Percentiles rank a stretch among this genome's conserved stretches.
phyloP scores from a whole-genome alignment of 2,797 vertebrate species.

The Myiothlypis chrysogaster region DNA sequence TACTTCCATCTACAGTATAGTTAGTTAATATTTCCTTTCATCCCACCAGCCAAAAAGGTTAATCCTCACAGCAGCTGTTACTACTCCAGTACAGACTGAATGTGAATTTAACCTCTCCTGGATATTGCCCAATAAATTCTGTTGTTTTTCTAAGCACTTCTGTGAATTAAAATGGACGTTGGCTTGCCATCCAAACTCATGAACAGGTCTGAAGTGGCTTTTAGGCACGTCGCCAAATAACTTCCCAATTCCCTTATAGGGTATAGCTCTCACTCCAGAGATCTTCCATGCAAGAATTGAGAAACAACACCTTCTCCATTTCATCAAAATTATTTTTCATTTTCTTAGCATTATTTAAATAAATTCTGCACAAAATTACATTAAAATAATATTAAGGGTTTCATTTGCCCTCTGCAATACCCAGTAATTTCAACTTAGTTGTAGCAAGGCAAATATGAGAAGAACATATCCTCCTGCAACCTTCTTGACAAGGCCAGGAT shows the following conservation, averaged over 20 bases:
- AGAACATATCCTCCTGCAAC: not conserved
- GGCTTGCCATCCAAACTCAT: slow-evolving; percentile 59
- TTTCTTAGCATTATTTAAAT: slow-evolving; percentile 22
- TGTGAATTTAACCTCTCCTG: slow-evolving; percentile 65
- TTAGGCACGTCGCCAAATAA: slow-evolving; percentile 47
- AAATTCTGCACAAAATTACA: not conserved
- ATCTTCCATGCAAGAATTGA: not conserved
- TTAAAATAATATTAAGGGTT: slow-evolving; percentile 4
- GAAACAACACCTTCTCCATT: slow-evolving; percentile 39
- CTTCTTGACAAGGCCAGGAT: not conserved
- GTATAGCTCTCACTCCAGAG: slow-evolving; percentile 45
- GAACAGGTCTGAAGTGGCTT: slow-evolving; percentile 62
- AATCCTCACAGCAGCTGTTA: slow-evolving; percentile 72
- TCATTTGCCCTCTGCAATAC: not conserved
- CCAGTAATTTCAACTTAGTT: not conserved
- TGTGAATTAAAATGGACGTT: slow-evolving; percentile 67
- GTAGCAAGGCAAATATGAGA: not conserved
- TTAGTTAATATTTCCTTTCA: slow-evolving; percentile 53
- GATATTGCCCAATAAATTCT: slow-evolving; percentile 54
- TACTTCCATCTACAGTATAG: slow-evolving; percentile 6
- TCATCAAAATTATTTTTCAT: slow-evolving; percentile 19
- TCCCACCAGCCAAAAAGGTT: slow-evolving; percentile 52
- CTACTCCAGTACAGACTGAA: slow-evolving; percentile 56
- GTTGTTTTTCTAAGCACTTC: slow-evolving; percentile 59
- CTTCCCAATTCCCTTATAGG: slow-evolving; percentile 50